These are phyloP conservation scores for Bungarus multicinctus DNA, from an alignment of 2,113 vertebrate genomes.

Conservation along the genomic window DNA sequence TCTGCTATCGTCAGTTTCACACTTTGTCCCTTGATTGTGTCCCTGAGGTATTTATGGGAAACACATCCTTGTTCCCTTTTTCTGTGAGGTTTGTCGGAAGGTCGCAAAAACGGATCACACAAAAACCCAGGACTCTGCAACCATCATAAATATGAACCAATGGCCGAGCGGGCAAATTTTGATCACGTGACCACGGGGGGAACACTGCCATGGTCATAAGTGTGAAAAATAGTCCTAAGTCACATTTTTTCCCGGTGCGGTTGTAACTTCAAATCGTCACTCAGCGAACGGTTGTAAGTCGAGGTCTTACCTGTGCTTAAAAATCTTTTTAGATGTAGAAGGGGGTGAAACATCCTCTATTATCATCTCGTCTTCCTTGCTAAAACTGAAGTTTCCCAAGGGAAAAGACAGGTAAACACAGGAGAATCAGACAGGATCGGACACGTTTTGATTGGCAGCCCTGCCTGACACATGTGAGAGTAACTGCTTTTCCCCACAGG, in stretches of 20 bases:
- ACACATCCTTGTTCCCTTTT: too few relatives aligned
- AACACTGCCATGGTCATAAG: neutral
- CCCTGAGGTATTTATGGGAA: neutral
- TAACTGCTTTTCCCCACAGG: constrained; percentile 12
- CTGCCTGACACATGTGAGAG: neutral
- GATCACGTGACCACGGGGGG: rapidly evolving
- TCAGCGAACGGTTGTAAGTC: neutral
- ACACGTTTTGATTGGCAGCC: neutral
- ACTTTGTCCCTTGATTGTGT: neutral
- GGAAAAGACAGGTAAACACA: neutral
- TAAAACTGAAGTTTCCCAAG: neutral
- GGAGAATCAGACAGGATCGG: neutral
- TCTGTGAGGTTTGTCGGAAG: too few relatives aligned
- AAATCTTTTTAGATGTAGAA: neutral
- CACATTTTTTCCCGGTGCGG: neutral
- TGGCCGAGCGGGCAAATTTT: too few relatives aligned
- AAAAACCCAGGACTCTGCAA: too few relatives aligned
- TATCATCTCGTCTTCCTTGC: neutral
- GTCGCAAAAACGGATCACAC: too few relatives aligned
- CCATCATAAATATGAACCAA: too few relatives aligned
- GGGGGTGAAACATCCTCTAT: neutral
- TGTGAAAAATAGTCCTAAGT: neutral
- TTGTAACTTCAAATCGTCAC: neutral
- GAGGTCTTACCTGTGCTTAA: neutral
- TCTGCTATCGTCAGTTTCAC: neutral